Percentiles rank a stretch among this genome's conserved stretches.
Evolutionary conservation across 2,113 vertebrate genomes (phyloP).

Genomic region (Equus quagga): DNA sequence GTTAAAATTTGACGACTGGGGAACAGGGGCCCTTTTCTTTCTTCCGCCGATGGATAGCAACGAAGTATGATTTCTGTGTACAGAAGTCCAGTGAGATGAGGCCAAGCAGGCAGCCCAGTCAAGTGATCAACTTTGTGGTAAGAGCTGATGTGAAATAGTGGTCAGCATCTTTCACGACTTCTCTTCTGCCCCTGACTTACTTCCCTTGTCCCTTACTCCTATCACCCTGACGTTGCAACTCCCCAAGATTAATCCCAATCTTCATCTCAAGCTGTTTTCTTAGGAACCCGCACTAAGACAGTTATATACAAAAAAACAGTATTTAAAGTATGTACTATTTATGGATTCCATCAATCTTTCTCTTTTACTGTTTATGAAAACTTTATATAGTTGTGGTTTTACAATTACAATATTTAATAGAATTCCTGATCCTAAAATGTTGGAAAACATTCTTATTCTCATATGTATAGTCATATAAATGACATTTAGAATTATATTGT

Average conservation of each 20-base stretch:
- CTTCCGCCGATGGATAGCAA: background rate
- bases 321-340: background rate
- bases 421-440: background rate
- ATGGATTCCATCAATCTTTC: background rate
- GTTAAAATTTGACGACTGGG: background rate
- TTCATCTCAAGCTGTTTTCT: background rate
- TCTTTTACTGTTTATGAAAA: background rate
- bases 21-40: background rate
- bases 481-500: background rate
- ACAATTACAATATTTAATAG: conserved; percentile 2
- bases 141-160: too few species aligned
- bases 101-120: background rate
- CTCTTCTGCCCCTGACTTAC: background rate
- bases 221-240: background rate
- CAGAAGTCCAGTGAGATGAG: background rate
- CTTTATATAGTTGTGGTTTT: background rate
- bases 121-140: background rate
- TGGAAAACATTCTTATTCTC: conserved; percentile 16
- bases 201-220: background rate
- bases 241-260: background rate
- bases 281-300: background rate
- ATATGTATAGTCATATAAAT: background rate
- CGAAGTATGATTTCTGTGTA: background rate
- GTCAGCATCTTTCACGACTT: background rate
- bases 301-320: background rate